phyloP scores from a whole-genome alignment of 2,888 invertebrate species.

The Tricholauxania praeusta region DNA sequence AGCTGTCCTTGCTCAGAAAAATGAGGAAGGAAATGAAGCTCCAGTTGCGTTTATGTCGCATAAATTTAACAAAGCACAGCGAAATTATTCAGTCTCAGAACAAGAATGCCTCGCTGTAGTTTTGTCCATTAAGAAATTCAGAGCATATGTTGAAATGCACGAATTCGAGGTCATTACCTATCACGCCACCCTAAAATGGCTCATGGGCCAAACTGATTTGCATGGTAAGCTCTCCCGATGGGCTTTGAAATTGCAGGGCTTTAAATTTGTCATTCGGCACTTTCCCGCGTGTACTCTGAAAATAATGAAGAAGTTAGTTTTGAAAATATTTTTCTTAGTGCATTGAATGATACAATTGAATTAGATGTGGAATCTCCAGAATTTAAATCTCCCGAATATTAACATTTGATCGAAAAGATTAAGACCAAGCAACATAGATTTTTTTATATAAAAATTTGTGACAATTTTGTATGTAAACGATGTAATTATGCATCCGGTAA shows the following conservation, averaged over 20 bases:
- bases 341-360: neutral
- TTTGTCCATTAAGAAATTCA: slow-evolving; percentile 35
- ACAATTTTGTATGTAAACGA: slow-evolving; percentile 27
- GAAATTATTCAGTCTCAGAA: no score
- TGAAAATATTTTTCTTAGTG: neutral
- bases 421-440: neutral
- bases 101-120: no score
- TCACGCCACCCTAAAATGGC: slow-evolving; percentile 10
- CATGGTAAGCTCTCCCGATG: slow-evolving; percentile 10
- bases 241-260: no score
- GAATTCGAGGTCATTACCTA: slow-evolving; percentile 25
- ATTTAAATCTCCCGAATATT: slow-evolving; percentile 30
- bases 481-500: slow-evolving; percentile 3
- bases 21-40: slow-evolving; percentile 26
- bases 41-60: no score
- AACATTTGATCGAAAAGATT: slow-evolving; percentile 18
- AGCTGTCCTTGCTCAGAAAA: slow-evolving; percentile 36
- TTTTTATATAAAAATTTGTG: slow-evolving; percentile 19
- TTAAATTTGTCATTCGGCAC: no score
- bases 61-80: no score
- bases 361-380: slow-evolving; percentile 10
- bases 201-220: slow-evolving; percentile 16
- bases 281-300: slow-evolving; percentile 4
- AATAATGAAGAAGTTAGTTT: neutral
- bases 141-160: slow-evolving; percentile 35